Evolutionary conservation across 1,140 invertebrate genomes (phyloP), one percentile per base, ranked within the genome.

Genomic region (Drosophila nigromelanica): DNA sequence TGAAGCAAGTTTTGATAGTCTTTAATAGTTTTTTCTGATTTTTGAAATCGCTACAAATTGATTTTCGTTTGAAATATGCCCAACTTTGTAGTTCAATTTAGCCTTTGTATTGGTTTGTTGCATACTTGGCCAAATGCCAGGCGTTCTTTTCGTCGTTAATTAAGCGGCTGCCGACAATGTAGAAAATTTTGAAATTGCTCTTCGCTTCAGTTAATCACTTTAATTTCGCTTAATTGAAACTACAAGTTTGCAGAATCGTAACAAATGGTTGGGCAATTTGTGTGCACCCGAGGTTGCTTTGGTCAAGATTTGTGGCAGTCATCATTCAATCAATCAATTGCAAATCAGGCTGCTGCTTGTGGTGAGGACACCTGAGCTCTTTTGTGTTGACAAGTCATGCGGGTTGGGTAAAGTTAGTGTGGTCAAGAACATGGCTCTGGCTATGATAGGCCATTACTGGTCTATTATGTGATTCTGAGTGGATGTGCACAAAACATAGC

Each of bases 161-260:
- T 70, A 48, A 59, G 42, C 15, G 48, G 21, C 39, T 30, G 56
- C 67, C 62, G 60, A 73, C 59, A 69, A 52, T 21, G 35, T 42
- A 42, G n/a, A 24, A n/a, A 50, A 39, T 45, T 55, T 8, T 66
- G 11, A 30, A 40, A 33, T 39, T 48, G 10, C 7, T 56, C 14
- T 42, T 11, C 21, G 27, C 24, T 39, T 40, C 51, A 61, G 79
- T 82, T 86, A 87, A 87, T 87, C 82, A 78, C 66, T 72, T 86
- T 86, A 86, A 87, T 76, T 79, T 74, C 66, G 68, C 72, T 87
- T 79, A 82, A 87, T 87, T 76, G 83, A 68, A 76, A 70, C 61
- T 71, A 79, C 71, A 73, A 67, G 59, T 54, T 56, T 35, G 37
- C 48, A 58, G 33, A 73, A 48, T 78, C 30, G 30, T 67, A 24